Percentiles rank a stretch among this genome's conserved stretches.
phyloP scores from a whole-genome alignment of 2,888 invertebrate species.

The Nemotelus nigrinus region DNA sequence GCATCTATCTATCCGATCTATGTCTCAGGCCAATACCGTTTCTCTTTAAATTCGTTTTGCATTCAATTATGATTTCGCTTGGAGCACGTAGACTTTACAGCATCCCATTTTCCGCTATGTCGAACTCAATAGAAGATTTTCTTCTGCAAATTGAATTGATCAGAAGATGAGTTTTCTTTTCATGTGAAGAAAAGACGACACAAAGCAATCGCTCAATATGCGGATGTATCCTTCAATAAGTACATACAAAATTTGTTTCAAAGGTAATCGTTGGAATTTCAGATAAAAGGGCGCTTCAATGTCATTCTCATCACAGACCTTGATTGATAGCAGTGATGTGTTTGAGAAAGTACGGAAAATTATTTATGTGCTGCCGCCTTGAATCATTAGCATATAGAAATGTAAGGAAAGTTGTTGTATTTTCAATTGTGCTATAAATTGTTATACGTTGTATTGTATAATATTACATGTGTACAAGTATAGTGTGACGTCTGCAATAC shows the following conservation, averaged over 20 bases:
- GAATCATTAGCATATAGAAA: too few species aligned
- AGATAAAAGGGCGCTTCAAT: constrained; percentile 33
- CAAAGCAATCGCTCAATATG: constrained; percentile 16
- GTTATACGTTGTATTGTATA: too few species aligned
- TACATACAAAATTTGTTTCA: constrained; percentile 22
- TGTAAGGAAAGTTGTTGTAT: too few species aligned
- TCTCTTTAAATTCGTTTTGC: constrained; percentile 5
- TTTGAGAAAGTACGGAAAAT: neutral
- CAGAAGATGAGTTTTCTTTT: constrained; percentile 41
- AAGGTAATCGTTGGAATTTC: constrained; percentile 42
- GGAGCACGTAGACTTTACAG: constrained; percentile 37
- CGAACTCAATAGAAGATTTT: constrained; percentile 29
- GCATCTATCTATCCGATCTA: neutral
- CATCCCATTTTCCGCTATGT: constrained; percentile 41
- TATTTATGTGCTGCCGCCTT: too few species aligned
- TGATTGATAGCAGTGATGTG: constrained; percentile 27
- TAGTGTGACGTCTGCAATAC: too few species aligned
- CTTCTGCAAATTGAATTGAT: constrained; percentile 43
- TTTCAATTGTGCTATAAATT: too few species aligned
- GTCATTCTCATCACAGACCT: constrained; percentile 32
- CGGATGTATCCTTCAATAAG: neutral
- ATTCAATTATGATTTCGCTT: constrained; percentile 37
- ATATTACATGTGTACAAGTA: too few species aligned
- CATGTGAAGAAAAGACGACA: constrained; percentile 22
- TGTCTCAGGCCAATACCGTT: neutral